Conservation (phyloP, 23 tunicate genomes). For the Styela clava region DNA sequence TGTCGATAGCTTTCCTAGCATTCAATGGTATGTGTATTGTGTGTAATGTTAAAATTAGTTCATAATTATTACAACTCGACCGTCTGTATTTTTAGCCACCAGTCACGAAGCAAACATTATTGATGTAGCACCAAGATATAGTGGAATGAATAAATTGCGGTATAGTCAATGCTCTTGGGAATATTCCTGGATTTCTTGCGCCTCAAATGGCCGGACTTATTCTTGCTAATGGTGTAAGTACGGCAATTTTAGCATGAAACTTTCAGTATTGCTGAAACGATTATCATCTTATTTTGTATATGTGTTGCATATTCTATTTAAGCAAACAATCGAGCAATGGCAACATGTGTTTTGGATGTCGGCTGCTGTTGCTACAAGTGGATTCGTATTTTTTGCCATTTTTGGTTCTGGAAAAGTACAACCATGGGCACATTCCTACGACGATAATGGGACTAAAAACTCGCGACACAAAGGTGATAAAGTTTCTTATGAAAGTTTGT, state of each 20-base stretch:
- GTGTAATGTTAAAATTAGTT: too few species aligned
- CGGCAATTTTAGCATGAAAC: too few species aligned
- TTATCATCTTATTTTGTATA: too few species aligned
- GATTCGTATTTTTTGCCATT: slow-evolving; percentile 41
- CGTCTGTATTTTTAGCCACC: slow-evolving; percentile 40
- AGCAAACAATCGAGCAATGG: slow-evolving; percentile 53
- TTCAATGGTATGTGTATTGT: slow-evolving; percentile 6
- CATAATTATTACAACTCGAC: too few species aligned
- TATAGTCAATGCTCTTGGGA: slow-evolving; percentile 64
- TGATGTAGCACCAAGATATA: slow-evolving; percentile 75
- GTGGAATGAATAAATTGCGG: slow-evolving; percentile 62
- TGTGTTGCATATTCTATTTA: slow-evolving; percentile 3
- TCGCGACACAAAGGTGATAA: too few species aligned
- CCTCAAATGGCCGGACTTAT: slow-evolving; percentile 66
- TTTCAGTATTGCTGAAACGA: too few species aligned
- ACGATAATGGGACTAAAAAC: neutral
- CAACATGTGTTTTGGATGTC: slow-evolving; percentile 54
- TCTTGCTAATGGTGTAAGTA: slow-evolving; percentile 44
- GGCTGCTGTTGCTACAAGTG: slow-evolving; percentile 35
- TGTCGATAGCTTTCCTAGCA: slow-evolving; percentile 30
- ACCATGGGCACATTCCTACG: slow-evolving; percentile 32
- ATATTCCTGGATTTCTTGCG: slow-evolving; percentile 65
- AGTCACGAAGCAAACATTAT: slow-evolving; percentile 71
- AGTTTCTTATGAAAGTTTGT: too few species aligned
- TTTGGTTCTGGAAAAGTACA: slow-evolving; percentile 68